Conservation (phyloP, 2,797 vertebrate species). For the Heteromormyrus szaboi region DNA sequence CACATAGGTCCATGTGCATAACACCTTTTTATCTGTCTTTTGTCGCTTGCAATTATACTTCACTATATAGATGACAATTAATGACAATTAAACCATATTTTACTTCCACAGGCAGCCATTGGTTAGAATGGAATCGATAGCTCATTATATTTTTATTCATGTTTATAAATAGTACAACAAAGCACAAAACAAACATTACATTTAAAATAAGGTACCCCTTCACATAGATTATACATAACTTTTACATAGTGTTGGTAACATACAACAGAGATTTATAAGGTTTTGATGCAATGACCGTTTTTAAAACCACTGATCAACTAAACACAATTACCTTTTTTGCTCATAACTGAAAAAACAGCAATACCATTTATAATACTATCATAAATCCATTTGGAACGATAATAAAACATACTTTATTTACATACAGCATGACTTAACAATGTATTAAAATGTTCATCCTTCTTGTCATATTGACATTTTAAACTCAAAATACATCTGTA, state of each 20-base stretch:
- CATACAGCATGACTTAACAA: neutral
- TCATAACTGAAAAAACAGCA: neutral
- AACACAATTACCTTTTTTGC: neutral
- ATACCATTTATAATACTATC: neutral
- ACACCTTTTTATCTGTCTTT: neutral
- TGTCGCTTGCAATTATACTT: neutral
- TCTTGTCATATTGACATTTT: neutral
- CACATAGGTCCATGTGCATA: neutral
- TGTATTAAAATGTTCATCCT: neutral
- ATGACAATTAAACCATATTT: neutral
- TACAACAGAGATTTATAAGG: neutral
- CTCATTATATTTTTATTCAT: neutral
- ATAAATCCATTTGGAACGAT: neutral
- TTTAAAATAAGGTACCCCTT: neutral
- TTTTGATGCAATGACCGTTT: neutral
- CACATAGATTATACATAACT: neutral
- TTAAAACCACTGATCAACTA: neutral
- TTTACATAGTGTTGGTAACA: neutral
- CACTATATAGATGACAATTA: neutral
- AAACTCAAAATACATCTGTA: neutral
- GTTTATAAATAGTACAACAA: neutral
- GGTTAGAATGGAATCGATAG: neutral
- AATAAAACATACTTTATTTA: neutral
- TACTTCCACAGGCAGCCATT: neutral
- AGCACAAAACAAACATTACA: neutral